phyloP scores from a whole-genome alignment of 2,113 vertebrate species.

The Gopherus flavomarginatus region DNA sequence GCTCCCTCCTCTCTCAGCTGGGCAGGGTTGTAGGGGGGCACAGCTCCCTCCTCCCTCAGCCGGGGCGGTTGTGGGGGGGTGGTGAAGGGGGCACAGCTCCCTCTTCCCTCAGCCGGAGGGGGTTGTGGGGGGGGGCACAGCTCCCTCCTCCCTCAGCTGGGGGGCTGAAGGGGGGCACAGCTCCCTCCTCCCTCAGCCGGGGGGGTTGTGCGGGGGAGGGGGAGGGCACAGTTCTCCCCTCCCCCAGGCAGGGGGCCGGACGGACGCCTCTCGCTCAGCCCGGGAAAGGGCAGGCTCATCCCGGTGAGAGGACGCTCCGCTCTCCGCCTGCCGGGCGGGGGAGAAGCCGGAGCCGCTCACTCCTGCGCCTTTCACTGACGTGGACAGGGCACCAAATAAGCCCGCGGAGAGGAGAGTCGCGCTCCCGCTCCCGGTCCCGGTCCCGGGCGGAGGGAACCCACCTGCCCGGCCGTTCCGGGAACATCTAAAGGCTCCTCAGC shows the following conservation, averaged over 20 bases:
- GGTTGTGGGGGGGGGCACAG: neutral
- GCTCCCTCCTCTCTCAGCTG: neutral
- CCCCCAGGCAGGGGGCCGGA: too few species aligned
- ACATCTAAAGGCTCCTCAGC: slow-evolving; percentile 75
- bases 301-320: neutral
- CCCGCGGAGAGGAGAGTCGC: neutral
- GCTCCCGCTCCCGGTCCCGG: neutral
- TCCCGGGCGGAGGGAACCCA: slow-evolving; percentile 50
- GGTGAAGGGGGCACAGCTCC: too few species aligned
- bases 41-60: too few species aligned
- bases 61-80: neutral
- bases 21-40: too few species aligned
- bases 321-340: neutral
- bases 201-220: neutral
- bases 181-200: too few species aligned
- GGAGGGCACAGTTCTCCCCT: neutral
- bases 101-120: too few species aligned
- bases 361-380: neutral
- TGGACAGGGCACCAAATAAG: slow-evolving; percentile 26
- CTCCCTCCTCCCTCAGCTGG: neutral
- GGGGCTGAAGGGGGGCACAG: too few species aligned
- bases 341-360: neutral
- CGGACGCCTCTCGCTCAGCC: neutral
- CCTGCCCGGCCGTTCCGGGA: slow-evolving; percentile 76
- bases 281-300: neutral